Evolutionary conservation across 2,888 invertebrate genomes (phyloP), one percentile per base, ranked within the genome.

Genomic region (Acanthosepion esculentum): DNA sequence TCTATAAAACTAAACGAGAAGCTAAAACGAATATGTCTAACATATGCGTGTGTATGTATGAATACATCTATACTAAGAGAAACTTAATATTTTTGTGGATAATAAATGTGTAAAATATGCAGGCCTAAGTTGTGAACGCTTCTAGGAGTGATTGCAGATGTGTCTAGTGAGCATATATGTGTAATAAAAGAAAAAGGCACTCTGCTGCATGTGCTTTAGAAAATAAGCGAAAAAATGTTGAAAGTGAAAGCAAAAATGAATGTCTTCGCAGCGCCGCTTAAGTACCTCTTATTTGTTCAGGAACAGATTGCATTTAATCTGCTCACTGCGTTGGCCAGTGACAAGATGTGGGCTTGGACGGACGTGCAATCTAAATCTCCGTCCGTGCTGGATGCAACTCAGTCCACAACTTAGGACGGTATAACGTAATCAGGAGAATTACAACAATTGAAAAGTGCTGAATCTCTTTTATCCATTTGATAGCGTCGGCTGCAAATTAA

Each of bases 401-500:
- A 78, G n/a, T 10, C 78, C 78, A 78, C 78, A 78, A 78, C 78
- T 78, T 78, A 78, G 29, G 78, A 78, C n/a, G 29, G 29, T 78
- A 29, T 78, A 78, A 78, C 78, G 78, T n/a, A 78, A 78, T 78
- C 78, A 78, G n/a, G n/a, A 78, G 78, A 78, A 78, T 78, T 78
- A 78, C 78, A 78, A 78, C 78, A 78, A 78, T 78, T n/a, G 78
- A 29, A n/a, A 78, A 29, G 78, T 15, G 10, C 78, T 12, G 78
- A 78, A 10, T n/a, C 78, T 29, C 78, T n/a, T 78, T 78, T n/a
- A 78, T n/a, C 78, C 78, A 29, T 78, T 78, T 78, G 78, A 78
- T 78, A n/a, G 78, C 78, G 78, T 78, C 78, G 78, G n/a, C n/a
- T 78, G 78, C 78, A 78, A 78, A 78, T 78, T 78, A 78, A 78